Evolutionary conservation across 2,797 vertebrate genomes (phyloP).

Genomic region (Lagocephalus sceleratus): DNA sequence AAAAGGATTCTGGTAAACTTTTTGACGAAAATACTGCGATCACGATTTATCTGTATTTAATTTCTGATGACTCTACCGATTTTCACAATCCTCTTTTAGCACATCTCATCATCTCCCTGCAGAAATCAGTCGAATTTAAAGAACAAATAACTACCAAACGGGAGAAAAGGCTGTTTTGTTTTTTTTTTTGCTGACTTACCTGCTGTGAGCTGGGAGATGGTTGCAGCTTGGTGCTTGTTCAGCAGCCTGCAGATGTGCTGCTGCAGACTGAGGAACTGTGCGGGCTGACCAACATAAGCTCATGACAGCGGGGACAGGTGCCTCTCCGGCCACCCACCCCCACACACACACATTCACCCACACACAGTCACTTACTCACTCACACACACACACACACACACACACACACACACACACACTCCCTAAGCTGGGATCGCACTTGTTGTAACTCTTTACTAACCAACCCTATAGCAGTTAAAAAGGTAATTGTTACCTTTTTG

Average conservation of each 20-base stretch:
- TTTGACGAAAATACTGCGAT: too few relatives aligned
- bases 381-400: too few relatives aligned
- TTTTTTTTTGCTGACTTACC: slow-evolving; percentile 40
- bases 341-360: slow-evolving; percentile 2
- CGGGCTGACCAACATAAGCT: slow-evolving; percentile 38
- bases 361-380: not conserved
- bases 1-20: too few relatives aligned
- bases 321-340: slow-evolving; percentile 15
- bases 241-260: slow-evolving; percentile 29
- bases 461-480: not conserved
- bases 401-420: too few relatives aligned
- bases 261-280: slow-evolving; percentile 20
- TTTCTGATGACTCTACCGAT: too few relatives aligned
- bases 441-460: slow-evolving; percentile 35
- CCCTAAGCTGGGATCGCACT: not conserved
- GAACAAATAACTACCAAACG: too few relatives aligned
- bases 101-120: too few relatives aligned
- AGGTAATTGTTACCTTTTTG: not conserved
- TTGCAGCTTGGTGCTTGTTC: slow-evolving; percentile 4
- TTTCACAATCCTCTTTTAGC: too few relatives aligned
- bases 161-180: not conserved
- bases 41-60: too few relatives aligned
- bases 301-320: slow-evolving; percentile 35
- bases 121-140: too few relatives aligned
- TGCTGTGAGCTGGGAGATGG: slow-evolving; percentile 6